phyloP scores from a whole-genome alignment of 2,113 vertebrate genomes.

The Tichodroma muraria region DNA sequence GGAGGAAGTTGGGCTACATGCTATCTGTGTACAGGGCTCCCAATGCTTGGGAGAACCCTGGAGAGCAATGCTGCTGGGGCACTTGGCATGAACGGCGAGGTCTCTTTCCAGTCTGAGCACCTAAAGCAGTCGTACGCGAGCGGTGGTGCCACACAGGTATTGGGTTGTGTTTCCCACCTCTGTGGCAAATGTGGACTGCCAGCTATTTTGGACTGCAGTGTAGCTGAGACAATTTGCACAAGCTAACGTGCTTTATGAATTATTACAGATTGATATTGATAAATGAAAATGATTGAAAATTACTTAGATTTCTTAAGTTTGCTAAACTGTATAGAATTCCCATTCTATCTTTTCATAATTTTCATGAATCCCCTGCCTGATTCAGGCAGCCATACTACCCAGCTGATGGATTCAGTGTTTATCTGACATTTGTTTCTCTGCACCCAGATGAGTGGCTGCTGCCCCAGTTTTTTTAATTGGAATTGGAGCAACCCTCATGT shows the following conservation, averaged over 20 bases:
- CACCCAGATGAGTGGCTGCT: conserved; percentile 39
- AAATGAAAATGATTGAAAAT: neutral
- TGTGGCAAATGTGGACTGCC: neutral
- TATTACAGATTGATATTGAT: neutral
- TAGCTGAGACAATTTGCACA: neutral
- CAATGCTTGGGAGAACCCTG: accelerated
- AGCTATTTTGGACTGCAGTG: neutral
- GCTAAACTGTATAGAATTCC: neutral
- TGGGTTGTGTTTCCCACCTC: neutral
- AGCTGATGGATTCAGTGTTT: conserved; percentile 32
- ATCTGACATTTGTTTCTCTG: conserved; percentile 32
- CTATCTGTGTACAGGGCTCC: neutral
- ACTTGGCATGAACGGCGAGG: neutral
- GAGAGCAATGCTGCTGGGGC: neutral
- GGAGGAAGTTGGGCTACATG: neutral
- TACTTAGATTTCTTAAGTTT: neutral
- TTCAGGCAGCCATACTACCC: neutral
- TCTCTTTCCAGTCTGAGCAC: neutral
- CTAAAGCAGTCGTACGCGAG: neutral
- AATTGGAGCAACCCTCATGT: conserved; percentile 20
- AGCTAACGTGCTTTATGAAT: neutral
- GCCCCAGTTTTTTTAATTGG: conserved; percentile 54
- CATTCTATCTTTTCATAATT: neutral
- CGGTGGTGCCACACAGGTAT: neutral
- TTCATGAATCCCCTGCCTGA: neutral